Percentiles rank a stretch among this genome's conserved stretches.
Evolutionary conservation across 2,797 vertebrate genomes (phyloP).

Genomic region (Selene dorsalis): DNA sequence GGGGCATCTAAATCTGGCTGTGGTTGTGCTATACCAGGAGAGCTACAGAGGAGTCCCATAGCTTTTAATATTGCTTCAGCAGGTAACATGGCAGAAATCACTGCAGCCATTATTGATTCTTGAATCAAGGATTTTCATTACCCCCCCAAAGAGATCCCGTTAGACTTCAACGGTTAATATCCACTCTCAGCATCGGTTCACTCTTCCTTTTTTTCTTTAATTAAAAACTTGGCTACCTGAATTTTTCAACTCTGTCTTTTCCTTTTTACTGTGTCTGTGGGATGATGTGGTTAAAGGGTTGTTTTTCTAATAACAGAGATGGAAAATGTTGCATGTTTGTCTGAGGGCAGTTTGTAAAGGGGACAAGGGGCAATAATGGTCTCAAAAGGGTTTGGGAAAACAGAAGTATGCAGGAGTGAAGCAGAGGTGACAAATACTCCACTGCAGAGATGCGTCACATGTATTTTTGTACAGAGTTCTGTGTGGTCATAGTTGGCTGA

Average conservation of each 20-base stretch:
- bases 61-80: not conserved
- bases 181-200: not conserved
- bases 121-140: slow-evolving; percentile 2
- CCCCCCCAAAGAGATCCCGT: not conserved
- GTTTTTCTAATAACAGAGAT: slow-evolving; percentile 5
- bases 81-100: not conserved
- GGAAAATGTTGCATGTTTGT: slow-evolving; percentile 1
- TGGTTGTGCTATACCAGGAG: too few relatives aligned
- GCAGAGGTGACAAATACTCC: slow-evolving; percentile 5
- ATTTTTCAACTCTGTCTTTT: slow-evolving; percentile 20
- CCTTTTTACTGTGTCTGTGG: slow-evolving; percentile 6
- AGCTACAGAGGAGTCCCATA: too few relatives aligned
- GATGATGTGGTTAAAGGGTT: slow-evolving; percentile 1
- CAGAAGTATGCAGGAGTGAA: slow-evolving; percentile 33
- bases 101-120: slow-evolving; percentile 3
- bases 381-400: not conserved
- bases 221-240: slow-evolving; percentile 8
- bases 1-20: too few relatives aligned
- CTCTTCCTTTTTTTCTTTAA: slow-evolving; percentile 4
- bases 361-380: slow-evolving; percentile 7
- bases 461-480: slow-evolving; percentile 9
- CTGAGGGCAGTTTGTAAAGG: not conserved
- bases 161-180: not conserved
- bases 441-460: slow-evolving; percentile 10
- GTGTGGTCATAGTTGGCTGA: slow-evolving; percentile 38